A percentile compares a stretch with the other conserved stretches of the same genome.
These are phyloP conservation scores for Sebastes iracundus DNA, from an alignment of 2,797 vertebrate genomes.

Conservation along the genomic window DNA sequence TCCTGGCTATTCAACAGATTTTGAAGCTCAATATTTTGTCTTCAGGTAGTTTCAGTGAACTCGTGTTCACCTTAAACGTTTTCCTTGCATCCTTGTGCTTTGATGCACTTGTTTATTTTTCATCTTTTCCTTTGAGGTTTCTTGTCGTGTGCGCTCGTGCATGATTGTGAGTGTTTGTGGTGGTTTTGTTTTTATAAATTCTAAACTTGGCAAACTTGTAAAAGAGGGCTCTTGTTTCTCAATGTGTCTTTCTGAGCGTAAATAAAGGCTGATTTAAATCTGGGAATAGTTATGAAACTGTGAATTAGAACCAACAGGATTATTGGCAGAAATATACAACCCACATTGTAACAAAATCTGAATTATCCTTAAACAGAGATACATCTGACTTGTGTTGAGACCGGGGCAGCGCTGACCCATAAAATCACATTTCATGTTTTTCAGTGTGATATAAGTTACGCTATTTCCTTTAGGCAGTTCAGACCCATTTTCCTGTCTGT, in stretches of 20 bases:
- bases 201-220: not conserved
- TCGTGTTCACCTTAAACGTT: not conserved
- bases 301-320: not conserved
- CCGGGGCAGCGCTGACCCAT: slow-evolving; percentile 7
- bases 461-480: slow-evolving; percentile 25
- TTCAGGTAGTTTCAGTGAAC: not conserved
- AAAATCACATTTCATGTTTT: slow-evolving; percentile 45
- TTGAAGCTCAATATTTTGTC: not conserved
- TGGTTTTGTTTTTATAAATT: not conserved
- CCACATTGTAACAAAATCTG: not conserved
- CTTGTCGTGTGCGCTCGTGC: not conserved
- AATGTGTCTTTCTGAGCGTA: not conserved
- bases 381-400: not conserved
- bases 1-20: not conserved
- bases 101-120: not conserved
- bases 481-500: slow-evolving; percentile 38
- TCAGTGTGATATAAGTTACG: slow-evolving; percentile 9
- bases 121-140: not conserved
- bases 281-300: not conserved
- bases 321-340: not conserved
- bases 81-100: not conserved
- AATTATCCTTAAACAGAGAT: not conserved
- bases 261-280: not conserved
- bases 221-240: not conserved
- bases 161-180: not conserved